These are phyloP conservation scores for Octodon degus DNA, from an alignment of 2,113 vertebrate genomes.

Conservation along the genomic window DNA sequence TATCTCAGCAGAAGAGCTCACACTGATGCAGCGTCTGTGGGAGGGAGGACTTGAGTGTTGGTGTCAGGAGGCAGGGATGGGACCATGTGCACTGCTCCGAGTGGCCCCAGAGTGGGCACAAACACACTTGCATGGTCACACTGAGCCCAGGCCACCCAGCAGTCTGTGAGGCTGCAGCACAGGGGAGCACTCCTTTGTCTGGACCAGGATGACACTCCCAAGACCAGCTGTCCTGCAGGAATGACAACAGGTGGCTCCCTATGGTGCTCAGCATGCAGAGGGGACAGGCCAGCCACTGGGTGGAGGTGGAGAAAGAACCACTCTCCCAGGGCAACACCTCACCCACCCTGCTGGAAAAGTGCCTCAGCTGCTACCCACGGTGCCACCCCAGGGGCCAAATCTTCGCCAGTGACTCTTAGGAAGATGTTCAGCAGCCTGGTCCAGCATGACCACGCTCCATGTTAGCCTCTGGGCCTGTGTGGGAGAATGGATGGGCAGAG, in stretches of 20 bases:
- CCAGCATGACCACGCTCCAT: not conserved
- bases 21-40: not conserved
- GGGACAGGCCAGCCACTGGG: too few relatives aligned
- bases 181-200: not conserved
- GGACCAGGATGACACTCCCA: too few relatives aligned
- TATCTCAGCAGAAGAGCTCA: not conserved
- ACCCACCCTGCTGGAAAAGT: not conserved
- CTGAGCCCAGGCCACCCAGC: not conserved
- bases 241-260: not conserved
- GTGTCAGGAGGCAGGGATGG: not conserved
- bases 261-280: not conserved
- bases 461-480: not conserved
- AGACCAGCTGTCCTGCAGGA: not conserved
- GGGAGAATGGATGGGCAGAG: not conserved
- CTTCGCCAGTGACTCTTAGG: not conserved
- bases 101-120: not conserved
- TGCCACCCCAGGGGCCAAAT: not conserved
- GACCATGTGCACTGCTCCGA: not conserved
- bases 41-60: not conserved
- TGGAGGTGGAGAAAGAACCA: not conserved
- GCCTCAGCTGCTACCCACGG: rapidly evolving
- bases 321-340: not conserved
- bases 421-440: not conserved
- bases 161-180: not conserved
- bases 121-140: not conserved